phyloP scores from a whole-genome alignment of 1,140 invertebrate species.

The Zeugodacus cucurbitae region DNA sequence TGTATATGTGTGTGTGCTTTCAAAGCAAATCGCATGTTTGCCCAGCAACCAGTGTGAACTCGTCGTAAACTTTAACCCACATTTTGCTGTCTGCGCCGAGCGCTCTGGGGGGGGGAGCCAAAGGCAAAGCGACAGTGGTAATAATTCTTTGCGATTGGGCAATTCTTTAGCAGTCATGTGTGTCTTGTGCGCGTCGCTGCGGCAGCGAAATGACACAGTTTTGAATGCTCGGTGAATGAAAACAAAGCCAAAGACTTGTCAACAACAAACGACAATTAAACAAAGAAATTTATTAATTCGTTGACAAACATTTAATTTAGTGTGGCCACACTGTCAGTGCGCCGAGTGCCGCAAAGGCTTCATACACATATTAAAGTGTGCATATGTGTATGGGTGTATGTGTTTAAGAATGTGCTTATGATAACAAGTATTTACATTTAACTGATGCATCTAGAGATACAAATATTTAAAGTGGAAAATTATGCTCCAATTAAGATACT shows the following conservation, averaged over 20 bases:
- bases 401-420: neutral
- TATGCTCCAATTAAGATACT: too few relatives aligned
- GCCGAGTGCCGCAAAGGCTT: neutral
- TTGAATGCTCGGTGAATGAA: neutral
- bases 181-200: neutral
- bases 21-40: neutral
- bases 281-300: constrained; percentile 32
- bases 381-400: neutral
- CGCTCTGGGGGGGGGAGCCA: neutral
- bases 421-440: neutral
- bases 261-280: neutral
- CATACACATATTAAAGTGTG: neutral
- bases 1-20: neutral
- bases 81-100: neutral
- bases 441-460: too few relatives aligned
- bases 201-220: neutral
- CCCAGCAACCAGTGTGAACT: neutral
- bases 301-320: constrained; percentile 28
- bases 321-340: neutral
- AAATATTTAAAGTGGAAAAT: too few relatives aligned
- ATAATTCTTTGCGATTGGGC: constrained; percentile 17
- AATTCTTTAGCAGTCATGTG: neutral
- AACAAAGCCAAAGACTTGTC: neutral
- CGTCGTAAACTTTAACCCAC: constrained; percentile 17
- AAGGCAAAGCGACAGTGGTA: neutral